Evolutionary conservation across 2,888 invertebrate genomes (phyloP), one percentile per base, ranked within the genome.

Genomic region (Pediacus dermestoides): DNA sequence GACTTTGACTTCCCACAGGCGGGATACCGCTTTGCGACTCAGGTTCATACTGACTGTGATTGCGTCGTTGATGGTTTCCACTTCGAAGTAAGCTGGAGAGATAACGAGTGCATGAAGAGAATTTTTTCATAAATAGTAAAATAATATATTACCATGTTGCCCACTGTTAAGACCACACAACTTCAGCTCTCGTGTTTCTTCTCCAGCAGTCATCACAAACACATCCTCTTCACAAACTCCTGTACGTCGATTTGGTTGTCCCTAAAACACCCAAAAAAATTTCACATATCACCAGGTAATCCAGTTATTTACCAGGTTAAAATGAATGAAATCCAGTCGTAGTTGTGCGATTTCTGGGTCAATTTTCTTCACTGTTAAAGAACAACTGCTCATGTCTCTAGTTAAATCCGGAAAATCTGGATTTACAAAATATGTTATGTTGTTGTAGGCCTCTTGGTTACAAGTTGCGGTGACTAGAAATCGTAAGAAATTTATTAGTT

Each of bases 151-250:
- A 88, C 89, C 74, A 55, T 89, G 89, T 55, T 89, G 89, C 8
- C 87, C 88, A 58, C 84, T 87, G 60, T 89, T 89, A 60, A 86
- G 81, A 1, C 89, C 89, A 60, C 89, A 89, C 6, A 89, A 54
- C 8, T 74, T 77, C 47, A 88, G 74, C 35, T 75, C 74, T 32
- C 73, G 74, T 0, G 73, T 70, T 10, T 71, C 72, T 2, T 78
- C 80, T 0, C 79, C 81, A 0, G 79, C 23, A 10, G 65, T 66
- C 42, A 86, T 63, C 1, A 73, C 66, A 66, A 84, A 81, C 4
- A 79, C 71, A 57, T 89, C 89, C 27, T 84, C 82, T 50, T 88
- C 85, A 53, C 89, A 89, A 21, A 81, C 77, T 0, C 89, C 89
- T 0, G 85, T 88, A 15, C 70, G 74, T 35, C 88, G 72, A 60